Evolutionary conservation across 2,797 vertebrate genomes (phyloP).

Genomic region (Adrianichthys oophorus): DNA sequence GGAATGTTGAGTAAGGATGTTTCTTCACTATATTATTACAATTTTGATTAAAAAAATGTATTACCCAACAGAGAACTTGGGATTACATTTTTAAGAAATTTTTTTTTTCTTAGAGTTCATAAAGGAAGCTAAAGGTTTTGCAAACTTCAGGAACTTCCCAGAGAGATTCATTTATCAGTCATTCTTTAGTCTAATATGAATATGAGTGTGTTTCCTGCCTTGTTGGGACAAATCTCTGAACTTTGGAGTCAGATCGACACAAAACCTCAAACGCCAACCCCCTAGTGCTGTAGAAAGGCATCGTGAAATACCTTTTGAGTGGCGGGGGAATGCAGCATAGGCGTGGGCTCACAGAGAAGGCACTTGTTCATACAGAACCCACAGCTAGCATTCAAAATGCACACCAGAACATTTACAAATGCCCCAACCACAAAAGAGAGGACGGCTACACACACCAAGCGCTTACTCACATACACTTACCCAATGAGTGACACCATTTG

Average conservation of each 20-base stretch:
- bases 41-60: too few relatives aligned
- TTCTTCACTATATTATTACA: too few relatives aligned
- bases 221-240: constrained; percentile 21
- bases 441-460: constrained; percentile 14
- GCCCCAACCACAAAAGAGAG: constrained; percentile 23
- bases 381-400: constrained; percentile 23
- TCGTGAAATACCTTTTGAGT: constrained; percentile 23
- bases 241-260: constrained; percentile 55
- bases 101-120: too few relatives aligned
- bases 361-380: constrained; percentile 31
- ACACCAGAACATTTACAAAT: constrained; percentile 43
- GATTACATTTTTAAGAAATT: too few relatives aligned
- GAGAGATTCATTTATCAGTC: too few relatives aligned
- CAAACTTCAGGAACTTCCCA: too few relatives aligned
- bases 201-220: constrained; percentile 19
- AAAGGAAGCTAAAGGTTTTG: too few relatives aligned
- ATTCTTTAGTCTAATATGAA: background rate
- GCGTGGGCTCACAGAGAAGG: constrained; percentile 14
- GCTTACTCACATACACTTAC: constrained; percentile 77
- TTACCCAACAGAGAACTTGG: too few relatives aligned
- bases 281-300: constrained; percentile 29
- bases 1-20: too few relatives aligned
- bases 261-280: constrained; percentile 64
- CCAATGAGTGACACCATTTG: constrained; percentile 98
- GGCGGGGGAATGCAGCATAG: constrained; percentile 10